These are phyloP conservation scores for Picathartes gymnocephalus DNA, from an alignment of 2,113 vertebrate genomes.

Conservation along the genomic window DNA sequence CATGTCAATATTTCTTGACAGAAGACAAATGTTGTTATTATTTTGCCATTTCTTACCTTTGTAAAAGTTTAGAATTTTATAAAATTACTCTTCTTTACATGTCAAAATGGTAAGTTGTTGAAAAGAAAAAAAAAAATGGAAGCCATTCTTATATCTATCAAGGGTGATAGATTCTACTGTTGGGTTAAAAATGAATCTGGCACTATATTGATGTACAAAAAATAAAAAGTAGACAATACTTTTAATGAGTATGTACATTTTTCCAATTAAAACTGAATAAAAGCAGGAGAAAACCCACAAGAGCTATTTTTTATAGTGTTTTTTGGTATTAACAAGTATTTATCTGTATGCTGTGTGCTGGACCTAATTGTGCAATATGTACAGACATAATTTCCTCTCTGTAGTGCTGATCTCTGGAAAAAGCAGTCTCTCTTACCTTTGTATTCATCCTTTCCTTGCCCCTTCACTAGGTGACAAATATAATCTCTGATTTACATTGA, in stretches of 20 bases:
- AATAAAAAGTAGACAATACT: slow-evolving; percentile 15
- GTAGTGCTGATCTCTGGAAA: background rate
- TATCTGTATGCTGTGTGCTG: background rate
- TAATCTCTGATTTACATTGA: background rate
- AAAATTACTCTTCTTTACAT: slow-evolving; percentile 78
- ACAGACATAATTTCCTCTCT: background rate
- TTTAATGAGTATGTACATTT: slow-evolving; percentile 56
- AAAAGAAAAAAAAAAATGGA: slow-evolving; percentile 30
- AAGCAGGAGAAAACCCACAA: background rate
- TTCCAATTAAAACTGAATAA: background rate
- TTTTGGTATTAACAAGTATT: background rate
- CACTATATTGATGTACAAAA: slow-evolving; percentile 38
- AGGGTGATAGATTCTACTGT: slow-evolving; percentile 60
- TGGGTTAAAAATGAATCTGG: slow-evolving; percentile 54
- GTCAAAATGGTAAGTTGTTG: slow-evolving; percentile 70
- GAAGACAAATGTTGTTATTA: slow-evolving; percentile 98
- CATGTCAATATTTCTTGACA: slow-evolving; percentile 90
- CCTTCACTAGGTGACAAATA: background rate
- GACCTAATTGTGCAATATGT: background rate
- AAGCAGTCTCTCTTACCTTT: background rate
- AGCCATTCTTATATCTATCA: slow-evolving; percentile 50
- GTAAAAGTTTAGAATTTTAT: slow-evolving; percentile 80
- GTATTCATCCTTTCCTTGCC: background rate
- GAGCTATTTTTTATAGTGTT: background rate
- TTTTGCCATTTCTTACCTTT: slow-evolving; percentile 88